These are phyloP conservation scores for Zapus hudsonius DNA, from an alignment of 2,113 vertebrate genomes.

Conservation along the genomic window DNA sequence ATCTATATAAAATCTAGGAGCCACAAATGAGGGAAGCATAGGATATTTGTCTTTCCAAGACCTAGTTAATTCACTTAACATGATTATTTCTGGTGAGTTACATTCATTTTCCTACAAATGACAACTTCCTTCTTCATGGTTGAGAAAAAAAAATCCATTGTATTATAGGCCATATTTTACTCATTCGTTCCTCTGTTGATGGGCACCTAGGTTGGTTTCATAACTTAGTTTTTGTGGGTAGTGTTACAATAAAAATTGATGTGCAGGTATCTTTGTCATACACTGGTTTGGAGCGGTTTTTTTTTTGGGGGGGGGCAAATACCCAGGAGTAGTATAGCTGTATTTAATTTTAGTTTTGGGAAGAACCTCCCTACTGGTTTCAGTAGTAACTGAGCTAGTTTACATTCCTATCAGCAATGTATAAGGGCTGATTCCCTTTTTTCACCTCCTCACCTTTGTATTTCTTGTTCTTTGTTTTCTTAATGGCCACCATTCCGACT, in stretches of 20 bases:
- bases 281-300: background rate
- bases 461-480: background rate
- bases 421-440: background rate
- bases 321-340: background rate
- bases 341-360: background rate
- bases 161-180: background rate
- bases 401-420: background rate
- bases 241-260: background rate
- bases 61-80: background rate
- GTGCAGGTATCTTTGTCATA: background rate
- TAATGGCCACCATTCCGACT: background rate
- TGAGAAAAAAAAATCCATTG: background rate
- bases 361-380: background rate
- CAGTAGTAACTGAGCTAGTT: background rate
- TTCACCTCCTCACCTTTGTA: background rate
- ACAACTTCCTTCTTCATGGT: background rate
- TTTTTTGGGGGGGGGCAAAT: background rate
- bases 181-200: background rate
- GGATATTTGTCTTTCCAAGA: background rate
- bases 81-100: background rate
- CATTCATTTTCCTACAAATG: background rate
- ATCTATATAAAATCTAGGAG: background rate
- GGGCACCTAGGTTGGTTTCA: background rate
- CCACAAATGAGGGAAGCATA: background rate
- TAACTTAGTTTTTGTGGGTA: background rate